Conservation (phyloP, 2,113 vertebrate genomes). For the Geococcyx californianus region DNA sequence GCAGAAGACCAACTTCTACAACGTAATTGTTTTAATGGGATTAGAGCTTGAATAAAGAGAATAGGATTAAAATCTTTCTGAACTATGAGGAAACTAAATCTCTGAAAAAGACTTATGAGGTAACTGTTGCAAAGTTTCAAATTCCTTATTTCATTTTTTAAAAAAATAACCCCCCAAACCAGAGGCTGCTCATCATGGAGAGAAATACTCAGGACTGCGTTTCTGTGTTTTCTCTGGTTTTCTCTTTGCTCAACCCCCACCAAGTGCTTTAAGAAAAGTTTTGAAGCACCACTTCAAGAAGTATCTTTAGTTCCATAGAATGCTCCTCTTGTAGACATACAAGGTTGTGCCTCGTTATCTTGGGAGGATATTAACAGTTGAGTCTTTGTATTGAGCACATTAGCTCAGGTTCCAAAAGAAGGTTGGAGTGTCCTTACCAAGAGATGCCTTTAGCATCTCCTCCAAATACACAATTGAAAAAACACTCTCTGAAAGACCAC, state of each 20-base stretch:
- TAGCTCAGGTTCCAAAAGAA: not conserved
- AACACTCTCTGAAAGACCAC: not conserved
- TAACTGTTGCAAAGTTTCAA: no score
- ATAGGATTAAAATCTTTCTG: not conserved
- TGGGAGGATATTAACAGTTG: not conserved
- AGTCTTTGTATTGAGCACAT: not conserved
- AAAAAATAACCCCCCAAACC: not conserved
- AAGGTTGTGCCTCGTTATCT: not conserved
- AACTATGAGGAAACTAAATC: not conserved
- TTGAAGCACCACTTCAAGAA: not conserved
- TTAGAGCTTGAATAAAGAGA: not conserved
- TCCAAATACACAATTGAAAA: not conserved
- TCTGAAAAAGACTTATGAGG: no score
- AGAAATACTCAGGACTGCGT: not conserved
- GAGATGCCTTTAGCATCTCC: not conserved
- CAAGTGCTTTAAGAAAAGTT: not conserved
- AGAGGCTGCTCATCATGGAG: not conserved
- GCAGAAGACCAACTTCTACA: not conserved
- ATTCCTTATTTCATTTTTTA: no score
- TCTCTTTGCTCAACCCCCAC: fast-evolving
- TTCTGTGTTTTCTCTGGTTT: not conserved
- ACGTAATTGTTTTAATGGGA: not conserved
- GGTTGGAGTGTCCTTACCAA: not conserved
- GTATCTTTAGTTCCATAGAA: not conserved
- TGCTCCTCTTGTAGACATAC: not conserved